Evolutionary conservation across 2,113 vertebrate species (phyloP), one percentile per base, ranked within the genome.

Genomic region (Xiphorhynchus elegans): DNA sequence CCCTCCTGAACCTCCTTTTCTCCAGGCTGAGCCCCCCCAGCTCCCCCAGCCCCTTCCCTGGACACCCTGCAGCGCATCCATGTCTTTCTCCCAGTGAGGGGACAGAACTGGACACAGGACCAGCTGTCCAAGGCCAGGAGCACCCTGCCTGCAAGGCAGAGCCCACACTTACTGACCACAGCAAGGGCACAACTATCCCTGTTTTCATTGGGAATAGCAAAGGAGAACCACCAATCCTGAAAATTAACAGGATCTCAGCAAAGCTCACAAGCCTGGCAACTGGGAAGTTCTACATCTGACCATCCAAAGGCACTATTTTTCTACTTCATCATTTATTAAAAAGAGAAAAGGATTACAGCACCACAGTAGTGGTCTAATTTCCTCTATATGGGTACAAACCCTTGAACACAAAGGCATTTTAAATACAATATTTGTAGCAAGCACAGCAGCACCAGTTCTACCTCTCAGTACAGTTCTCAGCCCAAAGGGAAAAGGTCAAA

Each of bases 381-480:
- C 33, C 7, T 35, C 18, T 17, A 1, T 4, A 52, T 5, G 26
- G 56, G 42, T 39, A 69, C 21, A 69, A 28, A 35, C 2, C 53
- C 50, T 17, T 15, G 21, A 46, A 78, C 18, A 85, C 8, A 60
- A 42, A 44, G 21, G 9, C 28, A 42, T 78, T 79, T 90, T 13
- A 67, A 77, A 37, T 6, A 42, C 0, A 0, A 0, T 4, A 28
- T 47, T 31, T 85, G 42, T 10, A 63, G 29, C 33, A 56, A 72
- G 11, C 12, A 3, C 2, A 35, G 33, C 0, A 68, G 46, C 2
- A 1, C 18, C 62, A n/a, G 8, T 25, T 91, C 35, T 25, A 59
- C 26, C 20, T 59, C 87, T 40, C 47, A 21, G 16, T 31, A 23
- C 52, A 63, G 46, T 9, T 52, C 31, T 19, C 47, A 68, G 14